A percentile compares a stretch with the other conserved stretches of the same genome.
Evolutionary conservation across 2,888 invertebrate species (phyloP).

Genomic region (Pandemis corylana): DNA sequence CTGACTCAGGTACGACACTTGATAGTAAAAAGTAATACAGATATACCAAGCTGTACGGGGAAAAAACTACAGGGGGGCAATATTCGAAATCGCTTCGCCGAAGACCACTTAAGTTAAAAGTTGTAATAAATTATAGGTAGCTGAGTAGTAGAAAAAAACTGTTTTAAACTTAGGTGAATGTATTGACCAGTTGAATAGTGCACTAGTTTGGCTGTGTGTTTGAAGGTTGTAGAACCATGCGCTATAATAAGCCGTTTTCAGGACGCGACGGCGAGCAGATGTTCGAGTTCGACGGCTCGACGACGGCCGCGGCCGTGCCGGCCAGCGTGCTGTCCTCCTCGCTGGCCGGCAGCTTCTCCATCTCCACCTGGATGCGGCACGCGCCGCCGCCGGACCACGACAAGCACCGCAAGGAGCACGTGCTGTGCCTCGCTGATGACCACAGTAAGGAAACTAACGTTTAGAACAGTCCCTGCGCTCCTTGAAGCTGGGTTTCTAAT

Average conservation of each 20-base stretch:
- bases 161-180: no score
- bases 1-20: constrained; percentile 87
- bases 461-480: no score
- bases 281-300: constrained; percentile 97
- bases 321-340: constrained; percentile 90
- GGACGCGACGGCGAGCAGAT: constrained; percentile 93
- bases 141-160: no score
- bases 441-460: constrained; percentile 87
- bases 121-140: no score
- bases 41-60: no score
- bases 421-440: constrained; percentile 98
- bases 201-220: background rate
- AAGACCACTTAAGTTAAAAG: no score
- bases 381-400: constrained; percentile 91
- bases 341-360: constrained; percentile 92
- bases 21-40: no score
- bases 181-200: no score
- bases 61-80: no score
- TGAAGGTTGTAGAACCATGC: background rate
- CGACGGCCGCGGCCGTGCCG: constrained; percentile 93
- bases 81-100: no score
- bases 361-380: constrained; percentile 98
- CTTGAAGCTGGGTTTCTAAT: no score
- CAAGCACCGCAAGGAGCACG: constrained; percentile 97
- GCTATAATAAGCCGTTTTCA: constrained; percentile 45